Evolutionary conservation across 30 jellyfish, hydroid and myxozoan species (phyloP).

Genomic region (Cassiopea xamachana): DNA sequence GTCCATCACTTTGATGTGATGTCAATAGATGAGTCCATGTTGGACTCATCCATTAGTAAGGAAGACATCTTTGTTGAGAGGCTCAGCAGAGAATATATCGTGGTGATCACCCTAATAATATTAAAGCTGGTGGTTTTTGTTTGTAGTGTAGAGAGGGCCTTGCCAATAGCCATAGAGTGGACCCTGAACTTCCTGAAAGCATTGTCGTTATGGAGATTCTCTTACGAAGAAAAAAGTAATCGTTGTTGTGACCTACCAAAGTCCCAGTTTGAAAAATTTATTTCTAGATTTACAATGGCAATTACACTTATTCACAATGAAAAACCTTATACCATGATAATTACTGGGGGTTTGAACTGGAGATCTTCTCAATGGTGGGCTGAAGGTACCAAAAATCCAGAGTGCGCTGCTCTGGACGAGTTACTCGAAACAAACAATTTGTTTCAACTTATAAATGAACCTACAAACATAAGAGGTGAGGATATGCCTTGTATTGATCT

Average conservation of each 20-base stretch:
- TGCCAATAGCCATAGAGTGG: background rate
- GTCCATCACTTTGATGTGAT: constrained; percentile 25
- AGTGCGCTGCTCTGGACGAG: constrained; percentile 8
- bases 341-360: constrained; percentile 8
- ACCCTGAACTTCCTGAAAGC: constrained; percentile 21
- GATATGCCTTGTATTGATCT: constrained; percentile 31
- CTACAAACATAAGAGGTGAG: constrained; percentile 12
- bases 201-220: background rate
- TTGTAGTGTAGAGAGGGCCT: constrained; percentile 34
- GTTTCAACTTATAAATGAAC: background rate
- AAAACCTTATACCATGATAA: background rate
- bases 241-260: too few species aligned
- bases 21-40: constrained; percentile 39
- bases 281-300: too few species aligned
- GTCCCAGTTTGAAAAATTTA: too few species aligned
- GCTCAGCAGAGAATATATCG: background rate
- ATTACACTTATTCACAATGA: background rate
- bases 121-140: background rate
- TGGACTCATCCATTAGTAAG: background rate
- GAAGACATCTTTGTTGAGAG: constrained; percentile 29
- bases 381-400: background rate
- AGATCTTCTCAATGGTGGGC: constrained; percentile 3
- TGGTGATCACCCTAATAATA: constrained; percentile 23
- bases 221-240: constrained; percentile 1
- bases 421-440: background rate